Conservation (phyloP, 2,113 vertebrate genomes). For the Cnemophilus loriae region DNA sequence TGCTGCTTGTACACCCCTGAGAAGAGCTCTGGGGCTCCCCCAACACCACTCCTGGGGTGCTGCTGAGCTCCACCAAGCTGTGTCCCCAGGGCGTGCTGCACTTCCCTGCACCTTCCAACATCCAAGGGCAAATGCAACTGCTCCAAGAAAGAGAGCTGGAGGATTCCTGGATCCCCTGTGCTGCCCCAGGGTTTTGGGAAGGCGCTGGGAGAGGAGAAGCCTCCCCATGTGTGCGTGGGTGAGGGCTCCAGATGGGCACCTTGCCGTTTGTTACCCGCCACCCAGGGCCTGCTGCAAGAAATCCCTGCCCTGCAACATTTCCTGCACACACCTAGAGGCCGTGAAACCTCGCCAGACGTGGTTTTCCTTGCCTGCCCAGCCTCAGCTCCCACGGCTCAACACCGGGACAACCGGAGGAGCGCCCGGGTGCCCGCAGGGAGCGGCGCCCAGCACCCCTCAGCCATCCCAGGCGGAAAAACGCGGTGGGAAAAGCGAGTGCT, state of each 20-base stretch:
- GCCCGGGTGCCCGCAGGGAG: not conserved
- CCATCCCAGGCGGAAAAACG: not conserved
- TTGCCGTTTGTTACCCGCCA: not conserved
- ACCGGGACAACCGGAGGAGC: not conserved
- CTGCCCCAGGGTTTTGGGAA: not conserved
- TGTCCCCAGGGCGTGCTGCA: not conserved
- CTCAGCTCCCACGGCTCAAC: not conserved
- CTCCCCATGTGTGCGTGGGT: not conserved
- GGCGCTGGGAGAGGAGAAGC: not conserved
- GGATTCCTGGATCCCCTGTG: rapidly evolving
- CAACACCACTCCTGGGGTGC: not conserved
- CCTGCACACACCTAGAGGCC: not conserved
- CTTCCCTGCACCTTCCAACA: not conserved
- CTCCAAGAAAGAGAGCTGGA: not conserved
- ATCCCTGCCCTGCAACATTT: slow-evolving; percentile 46
- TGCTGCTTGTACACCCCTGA: not conserved
- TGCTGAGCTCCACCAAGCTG: not conserved
- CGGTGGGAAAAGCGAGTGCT: not conserved
- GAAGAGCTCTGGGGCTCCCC: not conserved
- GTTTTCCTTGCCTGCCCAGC: not conserved
- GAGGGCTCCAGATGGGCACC: not conserved
- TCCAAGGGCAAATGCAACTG: rapidly evolving
- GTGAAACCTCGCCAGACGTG: not conserved
- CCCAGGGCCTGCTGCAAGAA: slow-evolving; percentile 13
- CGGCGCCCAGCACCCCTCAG: not conserved